These are phyloP conservation scores for Girardinichthys multiradiatus DNA, from an alignment of 2,113 vertebrate species.

Conservation along the genomic window DNA sequence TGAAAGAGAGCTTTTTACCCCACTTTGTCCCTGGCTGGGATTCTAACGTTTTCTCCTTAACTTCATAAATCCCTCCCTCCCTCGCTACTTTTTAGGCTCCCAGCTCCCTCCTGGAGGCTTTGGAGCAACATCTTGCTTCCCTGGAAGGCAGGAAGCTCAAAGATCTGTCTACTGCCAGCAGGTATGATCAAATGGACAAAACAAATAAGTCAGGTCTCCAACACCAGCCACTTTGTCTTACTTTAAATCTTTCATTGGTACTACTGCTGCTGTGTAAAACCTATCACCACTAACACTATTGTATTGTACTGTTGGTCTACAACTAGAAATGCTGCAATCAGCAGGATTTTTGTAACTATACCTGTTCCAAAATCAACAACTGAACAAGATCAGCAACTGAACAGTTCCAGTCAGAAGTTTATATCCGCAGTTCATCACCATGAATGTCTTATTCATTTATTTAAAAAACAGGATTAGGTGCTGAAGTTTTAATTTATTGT, in stretches of 20 bases:
- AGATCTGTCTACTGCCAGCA: conserved; percentile 85
- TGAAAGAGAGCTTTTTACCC: conserved; percentile 48
- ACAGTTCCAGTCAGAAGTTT: neutral
- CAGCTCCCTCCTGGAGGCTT: conserved; percentile 91
- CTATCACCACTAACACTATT: neutral
- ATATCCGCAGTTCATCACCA: too few species aligned
- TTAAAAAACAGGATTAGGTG: too few species aligned
- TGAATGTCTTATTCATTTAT: too few species aligned
- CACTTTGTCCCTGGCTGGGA: conserved; percentile 20
- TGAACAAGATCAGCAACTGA: neutral
- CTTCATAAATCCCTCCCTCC: conserved; percentile 15
- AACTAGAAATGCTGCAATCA: neutral
- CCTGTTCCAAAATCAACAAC: neutral
- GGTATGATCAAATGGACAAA: conserved; percentile 72
- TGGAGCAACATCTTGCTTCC: conserved; percentile 94
- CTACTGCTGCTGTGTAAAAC: neutral
- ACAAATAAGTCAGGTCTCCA: conserved; percentile 1
- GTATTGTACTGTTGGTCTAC: neutral
- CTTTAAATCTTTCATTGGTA: neutral
- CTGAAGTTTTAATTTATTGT: too few species aligned
- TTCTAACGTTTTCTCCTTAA: conserved; percentile 52
- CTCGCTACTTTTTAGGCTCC: conserved; percentile 82
- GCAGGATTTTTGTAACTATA: neutral
- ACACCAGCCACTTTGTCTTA: neutral
- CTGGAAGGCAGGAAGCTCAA: conserved; percentile 94